phyloP scores from a whole-genome alignment of 2,797 vertebrate genomes.

The Pitangus sulphuratus region DNA sequence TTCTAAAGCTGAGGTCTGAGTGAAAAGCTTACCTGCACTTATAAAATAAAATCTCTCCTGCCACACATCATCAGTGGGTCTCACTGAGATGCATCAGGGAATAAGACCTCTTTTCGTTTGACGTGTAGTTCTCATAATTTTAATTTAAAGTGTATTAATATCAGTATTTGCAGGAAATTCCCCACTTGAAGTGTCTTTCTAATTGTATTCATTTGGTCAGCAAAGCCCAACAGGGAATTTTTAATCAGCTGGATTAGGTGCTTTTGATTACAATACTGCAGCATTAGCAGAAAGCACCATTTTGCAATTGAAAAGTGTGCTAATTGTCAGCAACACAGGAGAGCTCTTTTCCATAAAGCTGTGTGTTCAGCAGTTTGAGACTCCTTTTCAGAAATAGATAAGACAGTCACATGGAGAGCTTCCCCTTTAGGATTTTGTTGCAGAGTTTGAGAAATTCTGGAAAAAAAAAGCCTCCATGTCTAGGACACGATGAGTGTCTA shows the following conservation, averaged over 20 bases:
- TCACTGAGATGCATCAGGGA: conserved; percentile 9
- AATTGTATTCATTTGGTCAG: conserved; percentile 58
- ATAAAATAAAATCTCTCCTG: not conserved
- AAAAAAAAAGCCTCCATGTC: not conserved
- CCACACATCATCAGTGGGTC: not conserved
- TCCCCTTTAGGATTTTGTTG: not conserved
- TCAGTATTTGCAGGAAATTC: conserved; percentile 35
- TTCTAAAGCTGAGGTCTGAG: not conserved
- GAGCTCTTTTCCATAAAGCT: conserved; percentile 1
- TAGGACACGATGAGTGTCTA: not conserved
- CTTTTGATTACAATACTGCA: conserved; percentile 57
- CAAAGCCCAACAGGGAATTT: conserved; percentile 24
- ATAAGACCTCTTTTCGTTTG: not conserved
- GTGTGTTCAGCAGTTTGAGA: conserved; percentile 37
- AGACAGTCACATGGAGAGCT: not conserved
- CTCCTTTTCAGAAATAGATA: conserved; percentile 36
- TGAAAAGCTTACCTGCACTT: conserved; percentile 51
- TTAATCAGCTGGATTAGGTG: conserved; percentile 32
- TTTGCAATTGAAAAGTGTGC: not conserved
- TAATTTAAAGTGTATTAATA: conserved; percentile 26
- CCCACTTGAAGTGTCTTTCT: conserved; percentile 39
- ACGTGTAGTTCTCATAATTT: conserved; percentile 6
- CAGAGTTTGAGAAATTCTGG: not conserved
- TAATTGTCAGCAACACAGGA: not conserved
- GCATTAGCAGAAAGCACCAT: conserved; percentile 23